Base-by-base conservation (phyloP, 2,113 vertebrate genomes). In the Zootoca vivipara region DNA sequence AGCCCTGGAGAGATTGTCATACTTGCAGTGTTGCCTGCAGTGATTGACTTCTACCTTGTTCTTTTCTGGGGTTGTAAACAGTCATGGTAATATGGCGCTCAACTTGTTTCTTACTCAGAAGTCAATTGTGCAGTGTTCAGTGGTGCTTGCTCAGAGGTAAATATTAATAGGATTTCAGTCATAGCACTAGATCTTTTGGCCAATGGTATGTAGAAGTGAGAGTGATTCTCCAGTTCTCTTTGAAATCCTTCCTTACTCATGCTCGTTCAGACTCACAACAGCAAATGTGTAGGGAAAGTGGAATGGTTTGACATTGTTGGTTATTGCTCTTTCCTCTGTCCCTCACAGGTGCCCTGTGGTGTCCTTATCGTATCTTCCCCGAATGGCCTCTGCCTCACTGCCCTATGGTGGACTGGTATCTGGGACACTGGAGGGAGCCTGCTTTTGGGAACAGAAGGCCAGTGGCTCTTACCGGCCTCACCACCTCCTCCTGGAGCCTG, bases 391-490 rank as follows among this genome's bases (percentile, higher is more conserved):
- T 0, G 96, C 96, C 1, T 94, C 97, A 0, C 97, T 99, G 92
- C 98, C 98, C 0, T 97, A 96, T 0, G 98, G 99, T 0, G 99
- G 99, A 0, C 93, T 99, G 18, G 91, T 99, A 46, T 98, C 98
- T 9, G 99, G 99, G 73, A 98, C 97, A 1, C 96, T 99, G 92
- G 99, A 98, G 91, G 98, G 98, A 1, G 98, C 96, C 1, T 98
- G 97, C 85, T 99, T 99, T 92, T 99, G 99, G 99, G 98, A 99
- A 89, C 97, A 96, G 92, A 96, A 96, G 77, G 94, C 92, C 26
- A 97, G 93, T 52, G 95, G 93, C 88, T 96, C 95, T 2, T 98
- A 98, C 95, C 94, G 89, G 24, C 98, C 98, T 0, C 98, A 99
- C 26, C 12, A 96, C 33, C 96, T 99, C 67, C 98, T 97, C 0